A percentile compares a stretch with the other conserved stretches of the same genome.
Evolutionary conservation across 2,113 vertebrate species (phyloP).

Genomic region (Illadopsis cleaveri): DNA sequence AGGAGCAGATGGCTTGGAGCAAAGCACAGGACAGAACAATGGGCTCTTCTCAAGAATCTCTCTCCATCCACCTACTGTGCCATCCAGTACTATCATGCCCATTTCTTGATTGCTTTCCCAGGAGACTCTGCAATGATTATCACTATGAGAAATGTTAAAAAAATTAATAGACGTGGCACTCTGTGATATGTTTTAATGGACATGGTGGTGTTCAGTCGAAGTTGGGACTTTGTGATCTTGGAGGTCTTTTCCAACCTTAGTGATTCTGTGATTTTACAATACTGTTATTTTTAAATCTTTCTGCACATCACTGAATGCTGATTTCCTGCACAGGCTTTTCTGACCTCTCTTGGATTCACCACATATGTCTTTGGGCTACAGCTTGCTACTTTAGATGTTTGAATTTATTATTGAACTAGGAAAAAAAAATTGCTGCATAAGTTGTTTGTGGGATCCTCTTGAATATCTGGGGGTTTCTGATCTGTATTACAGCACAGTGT

Average conservation of each 20-base stretch:
- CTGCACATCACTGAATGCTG: background rate
- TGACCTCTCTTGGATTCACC: background rate
- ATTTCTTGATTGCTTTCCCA: background rate
- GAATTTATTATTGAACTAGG: background rate
- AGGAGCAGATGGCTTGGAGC: background rate
- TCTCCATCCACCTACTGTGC: background rate
- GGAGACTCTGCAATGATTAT: background rate
- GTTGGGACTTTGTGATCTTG: background rate
- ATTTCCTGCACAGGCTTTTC: background rate
- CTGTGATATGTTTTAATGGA: background rate
- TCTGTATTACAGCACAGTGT: background rate
- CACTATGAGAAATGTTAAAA: background rate
- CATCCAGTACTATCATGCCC: background rate
- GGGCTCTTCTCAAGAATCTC: background rate
- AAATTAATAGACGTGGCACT: background rate
- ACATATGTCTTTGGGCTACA: background rate
- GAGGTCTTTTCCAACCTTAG: background rate
- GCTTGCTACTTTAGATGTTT: constrained; percentile 27
- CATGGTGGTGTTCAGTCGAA: background rate
- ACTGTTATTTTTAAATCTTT: background rate
- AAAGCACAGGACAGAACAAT: background rate
- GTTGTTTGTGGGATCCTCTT: background rate
- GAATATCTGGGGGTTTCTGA: constrained; percentile 8
- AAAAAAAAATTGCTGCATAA: background rate
- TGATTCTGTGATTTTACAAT: background rate